Conservation (phyloP, 2,113 vertebrate genomes). For the Sorex fumeus region DNA sequence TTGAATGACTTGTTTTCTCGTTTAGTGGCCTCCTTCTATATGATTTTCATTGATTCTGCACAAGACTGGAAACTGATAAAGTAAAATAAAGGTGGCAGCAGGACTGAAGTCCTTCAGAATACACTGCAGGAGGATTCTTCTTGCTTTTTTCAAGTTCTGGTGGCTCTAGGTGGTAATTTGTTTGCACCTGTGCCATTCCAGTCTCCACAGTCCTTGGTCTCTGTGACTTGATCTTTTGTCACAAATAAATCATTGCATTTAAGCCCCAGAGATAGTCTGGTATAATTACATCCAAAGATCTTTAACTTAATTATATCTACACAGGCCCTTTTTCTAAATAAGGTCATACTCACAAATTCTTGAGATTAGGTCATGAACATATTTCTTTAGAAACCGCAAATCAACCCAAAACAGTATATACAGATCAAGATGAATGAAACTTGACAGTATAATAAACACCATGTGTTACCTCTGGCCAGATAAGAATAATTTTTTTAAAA, state of each 20-base stretch:
- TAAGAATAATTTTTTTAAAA: background rate
- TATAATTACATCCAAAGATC: background rate
- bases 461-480: background rate
- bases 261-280: too few species aligned
- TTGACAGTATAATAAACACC: background rate
- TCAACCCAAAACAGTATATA: background rate
- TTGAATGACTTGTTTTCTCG: conserved; percentile 16
- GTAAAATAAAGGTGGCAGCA: background rate
- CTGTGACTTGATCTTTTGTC: too few species aligned
- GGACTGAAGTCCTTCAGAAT: background rate
- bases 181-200: too few species aligned
- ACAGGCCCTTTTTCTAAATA: background rate
- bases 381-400: background rate
- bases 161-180: too few species aligned
- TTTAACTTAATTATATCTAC: conserved; percentile 4
- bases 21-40: background rate
- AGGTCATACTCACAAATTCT: background rate
- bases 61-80: background rate
- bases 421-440: background rate
- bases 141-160: background rate
- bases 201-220: too few species aligned
- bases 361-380: background rate
- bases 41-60: background rate
- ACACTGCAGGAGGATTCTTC: background rate
- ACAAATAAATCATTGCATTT: too few species aligned